Conservation (phyloP, 2,113 vertebrate species). For the Naja naja region DNA sequence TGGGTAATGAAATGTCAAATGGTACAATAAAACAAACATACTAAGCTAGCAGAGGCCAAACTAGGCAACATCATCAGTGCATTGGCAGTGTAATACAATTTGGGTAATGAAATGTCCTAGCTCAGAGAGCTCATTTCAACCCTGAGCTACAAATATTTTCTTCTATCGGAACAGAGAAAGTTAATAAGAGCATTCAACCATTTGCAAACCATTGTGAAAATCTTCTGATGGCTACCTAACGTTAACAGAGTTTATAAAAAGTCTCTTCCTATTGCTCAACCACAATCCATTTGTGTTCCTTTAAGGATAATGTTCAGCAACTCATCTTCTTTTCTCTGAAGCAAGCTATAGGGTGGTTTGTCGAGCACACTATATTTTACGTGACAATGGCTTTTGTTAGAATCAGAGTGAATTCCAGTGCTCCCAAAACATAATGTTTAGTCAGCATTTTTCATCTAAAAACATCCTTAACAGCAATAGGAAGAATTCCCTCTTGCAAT, state of each 20-base stretch:
- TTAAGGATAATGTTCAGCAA: not conserved
- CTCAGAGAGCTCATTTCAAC: not conserved
- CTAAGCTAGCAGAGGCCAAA: too few relatives aligned
- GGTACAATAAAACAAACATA: too few relatives aligned
- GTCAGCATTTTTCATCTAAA: not conserved
- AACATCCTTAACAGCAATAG: not conserved
- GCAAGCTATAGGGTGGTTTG: not conserved
- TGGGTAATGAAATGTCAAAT: not conserved
- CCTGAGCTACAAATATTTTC: not conserved
- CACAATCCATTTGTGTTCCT: conserved; percentile 15
- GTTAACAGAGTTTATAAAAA: not conserved
- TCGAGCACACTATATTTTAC: not conserved
- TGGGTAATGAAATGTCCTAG: not conserved
- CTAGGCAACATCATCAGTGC: not conserved
- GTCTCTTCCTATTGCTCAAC: conserved; percentile 5
- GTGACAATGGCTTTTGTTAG: not conserved
- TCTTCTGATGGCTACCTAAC: not conserved
- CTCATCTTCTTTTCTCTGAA: not conserved
- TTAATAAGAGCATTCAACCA: conserved; percentile 10
- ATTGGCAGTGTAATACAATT: not conserved
- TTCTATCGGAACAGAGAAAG: not conserved
- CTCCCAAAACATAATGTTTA: not conserved
- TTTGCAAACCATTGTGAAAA: not conserved
- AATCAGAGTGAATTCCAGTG: not conserved
- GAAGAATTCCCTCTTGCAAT: not conserved